A percentile compares a stretch with the other conserved stretches of the same genome.
phyloP scores from a whole-genome alignment of 2,113 vertebrate species.

The Anhinga anhinga region DNA sequence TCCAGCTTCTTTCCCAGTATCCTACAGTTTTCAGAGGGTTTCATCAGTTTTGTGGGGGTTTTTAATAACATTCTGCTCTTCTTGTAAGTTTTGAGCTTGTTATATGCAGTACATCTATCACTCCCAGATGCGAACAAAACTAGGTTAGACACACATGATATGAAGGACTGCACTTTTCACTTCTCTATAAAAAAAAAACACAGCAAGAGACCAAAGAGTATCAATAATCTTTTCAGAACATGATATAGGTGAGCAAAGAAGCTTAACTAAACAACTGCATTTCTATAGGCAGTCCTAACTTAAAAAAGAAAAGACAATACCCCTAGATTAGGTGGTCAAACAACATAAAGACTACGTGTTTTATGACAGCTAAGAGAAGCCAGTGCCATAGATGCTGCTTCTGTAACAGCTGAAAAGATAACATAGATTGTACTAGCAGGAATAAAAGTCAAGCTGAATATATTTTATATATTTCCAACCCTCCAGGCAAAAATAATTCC shows the following conservation, averaged over 20 bases:
- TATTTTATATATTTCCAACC: not conserved
- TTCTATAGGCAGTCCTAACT: not conserved
- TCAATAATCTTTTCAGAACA: not conserved
- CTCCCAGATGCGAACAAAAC: not conserved
- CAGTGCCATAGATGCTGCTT: not conserved
- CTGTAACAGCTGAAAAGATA: not conserved
- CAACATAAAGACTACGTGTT: not conserved
- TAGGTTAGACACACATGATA: not conserved
- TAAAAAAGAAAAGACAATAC: no score
- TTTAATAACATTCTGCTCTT: not conserved
- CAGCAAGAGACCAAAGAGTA: not conserved
- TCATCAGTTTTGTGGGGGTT: not conserved
- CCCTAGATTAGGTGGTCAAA: not conserved
- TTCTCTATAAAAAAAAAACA: not conserved
- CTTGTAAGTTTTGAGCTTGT: not conserved
- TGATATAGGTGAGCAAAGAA: not conserved
- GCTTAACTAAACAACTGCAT: not conserved
- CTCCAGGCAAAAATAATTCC: not conserved
- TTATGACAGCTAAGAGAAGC: not conserved
- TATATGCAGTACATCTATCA: not conserved
- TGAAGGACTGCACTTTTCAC: fast-evolving
- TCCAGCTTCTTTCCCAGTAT: not conserved
- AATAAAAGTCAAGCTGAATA: not conserved
- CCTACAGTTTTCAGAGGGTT: not conserved
- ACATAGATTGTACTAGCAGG: not conserved